These are phyloP conservation scores for Poecilobothrus nobilitatus DNA, from an alignment of 2,888 invertebrate genomes.

Conservation along the genomic window DNA sequence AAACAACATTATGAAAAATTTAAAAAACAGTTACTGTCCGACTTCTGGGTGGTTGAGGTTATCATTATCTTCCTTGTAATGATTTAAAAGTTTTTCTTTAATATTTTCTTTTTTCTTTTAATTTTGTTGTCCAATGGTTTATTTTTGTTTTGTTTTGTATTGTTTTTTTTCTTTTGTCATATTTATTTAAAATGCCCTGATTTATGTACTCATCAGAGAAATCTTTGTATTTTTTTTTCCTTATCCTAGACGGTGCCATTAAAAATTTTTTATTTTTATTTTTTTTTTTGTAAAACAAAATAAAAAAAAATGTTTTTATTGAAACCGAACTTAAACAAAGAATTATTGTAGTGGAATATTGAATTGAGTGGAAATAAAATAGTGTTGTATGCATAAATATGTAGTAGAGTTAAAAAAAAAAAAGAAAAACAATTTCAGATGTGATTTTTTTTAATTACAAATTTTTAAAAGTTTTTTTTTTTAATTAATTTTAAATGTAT, in stretches of 20 bases:
- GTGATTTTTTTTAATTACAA: too few relatives aligned
- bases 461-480: too few relatives aligned
- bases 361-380: too few relatives aligned
- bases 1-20: neutral
- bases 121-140: neutral
- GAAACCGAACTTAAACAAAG: too few relatives aligned
- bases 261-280: neutral
- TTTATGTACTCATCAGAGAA: neutral
- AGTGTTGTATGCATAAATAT: too few relatives aligned
- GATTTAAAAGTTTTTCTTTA: neutral
- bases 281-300: too few relatives aligned
- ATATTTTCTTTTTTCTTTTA: neutral
- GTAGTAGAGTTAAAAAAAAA: too few relatives aligned
- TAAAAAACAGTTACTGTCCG: slow-evolving; percentile 4
- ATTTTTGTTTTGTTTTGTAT: neutral
- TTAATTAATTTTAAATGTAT: too few relatives aligned
- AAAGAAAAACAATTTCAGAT: too few relatives aligned
- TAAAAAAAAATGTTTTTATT: too few relatives aligned
- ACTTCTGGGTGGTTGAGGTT: slow-evolving; percentile 4
- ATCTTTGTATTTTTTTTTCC: neutral
- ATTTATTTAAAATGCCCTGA: neutral
- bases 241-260: slow-evolving; percentile 2
- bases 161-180: neutral
- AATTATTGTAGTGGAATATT: too few relatives aligned
- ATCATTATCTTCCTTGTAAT: neutral